These are phyloP conservation scores for Takifugu ocellatus DNA, from an alignment of 2,797 vertebrate species.

Conservation along the genomic window DNA sequence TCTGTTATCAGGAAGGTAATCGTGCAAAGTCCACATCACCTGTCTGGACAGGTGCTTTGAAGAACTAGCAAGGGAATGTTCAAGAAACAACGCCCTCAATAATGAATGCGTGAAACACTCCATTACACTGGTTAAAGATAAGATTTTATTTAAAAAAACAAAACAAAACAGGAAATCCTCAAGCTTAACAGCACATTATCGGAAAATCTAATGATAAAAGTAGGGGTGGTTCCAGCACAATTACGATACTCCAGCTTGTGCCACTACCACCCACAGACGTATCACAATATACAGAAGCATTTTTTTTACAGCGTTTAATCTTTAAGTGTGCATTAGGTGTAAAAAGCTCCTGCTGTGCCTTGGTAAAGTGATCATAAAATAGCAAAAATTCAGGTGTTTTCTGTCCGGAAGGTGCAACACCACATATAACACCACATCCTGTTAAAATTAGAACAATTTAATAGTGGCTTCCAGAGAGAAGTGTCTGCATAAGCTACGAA, in stretches of 20 bases:
- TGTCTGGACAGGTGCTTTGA: conserved; percentile 11
- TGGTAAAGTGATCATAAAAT: conserved; percentile 20
- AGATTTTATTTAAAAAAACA: conserved; percentile 38
- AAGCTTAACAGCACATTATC: conserved; percentile 13
- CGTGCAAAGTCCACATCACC: conserved; percentile 34
- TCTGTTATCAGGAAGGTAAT: not conserved
- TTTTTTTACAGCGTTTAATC: conserved; percentile 13
- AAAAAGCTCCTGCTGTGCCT: conserved; percentile 5
- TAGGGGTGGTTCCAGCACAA: conserved; percentile 12
- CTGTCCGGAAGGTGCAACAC: not conserved
- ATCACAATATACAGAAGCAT: not conserved
- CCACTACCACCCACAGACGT: conserved; percentile 9
- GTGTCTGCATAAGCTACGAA: conserved; percentile 5
- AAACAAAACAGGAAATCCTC: conserved; percentile 40
- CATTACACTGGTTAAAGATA: not conserved
- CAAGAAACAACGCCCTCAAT: not conserved
- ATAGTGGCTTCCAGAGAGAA: not conserved
- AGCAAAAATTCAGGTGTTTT: conserved; percentile 8
- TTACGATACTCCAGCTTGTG: conserved; percentile 23
- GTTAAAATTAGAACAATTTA: not conserved
- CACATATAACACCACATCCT: not conserved
- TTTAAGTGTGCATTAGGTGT: conserved; percentile 10
- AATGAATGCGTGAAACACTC: conserved; percentile 1
- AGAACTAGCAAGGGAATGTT: not conserved
- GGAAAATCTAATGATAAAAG: conserved; percentile 10